Evolutionary conservation across 1,140 invertebrate genomes (phyloP).

Genomic region (Drosophila busckii): DNA sequence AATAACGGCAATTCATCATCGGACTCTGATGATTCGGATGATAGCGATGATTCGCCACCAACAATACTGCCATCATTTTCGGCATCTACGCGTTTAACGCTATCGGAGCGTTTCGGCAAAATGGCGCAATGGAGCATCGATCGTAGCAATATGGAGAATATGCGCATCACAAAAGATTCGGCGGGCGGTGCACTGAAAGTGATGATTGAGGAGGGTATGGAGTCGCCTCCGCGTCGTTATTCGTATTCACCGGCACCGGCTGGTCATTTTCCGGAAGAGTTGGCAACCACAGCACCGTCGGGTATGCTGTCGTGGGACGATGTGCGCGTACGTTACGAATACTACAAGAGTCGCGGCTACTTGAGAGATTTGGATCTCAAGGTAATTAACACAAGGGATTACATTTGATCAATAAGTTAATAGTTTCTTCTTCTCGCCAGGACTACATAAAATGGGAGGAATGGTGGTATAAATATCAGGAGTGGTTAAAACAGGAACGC

Average conservation of each 20-base stretch:
- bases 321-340: constrained; percentile 88
- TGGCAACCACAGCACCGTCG: constrained; percentile 84
- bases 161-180: constrained; percentile 88
- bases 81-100: constrained; percentile 81
- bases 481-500: constrained; percentile 91
- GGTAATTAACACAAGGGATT: constrained; percentile 26
- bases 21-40: constrained; percentile 73
- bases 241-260: constrained; percentile 85
- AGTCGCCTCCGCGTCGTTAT: constrained; percentile 79
- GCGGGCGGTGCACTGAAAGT: constrained; percentile 85
- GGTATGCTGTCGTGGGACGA: constrained; percentile 90
- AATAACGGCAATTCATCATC: constrained; percentile 69
- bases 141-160: constrained; percentile 86
- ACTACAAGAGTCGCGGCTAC: constrained; percentile 91
- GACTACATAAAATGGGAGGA: constrained; percentile 96
- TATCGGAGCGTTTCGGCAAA: constrained; percentile 91
- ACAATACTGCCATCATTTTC: constrained; percentile 74
- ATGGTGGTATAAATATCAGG: constrained; percentile 96
- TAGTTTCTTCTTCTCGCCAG: constrained; percentile 52
- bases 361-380: constrained; percentile 82
- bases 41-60: constrained; percentile 68
- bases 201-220: constrained; percentile 83
- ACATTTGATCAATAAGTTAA: background rate
- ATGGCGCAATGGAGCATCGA: constrained; percentile 93
- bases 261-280: constrained; percentile 87